phyloP scores from a whole-genome alignment of 2,113 vertebrate genomes.

The Percina caprodes region DNA sequence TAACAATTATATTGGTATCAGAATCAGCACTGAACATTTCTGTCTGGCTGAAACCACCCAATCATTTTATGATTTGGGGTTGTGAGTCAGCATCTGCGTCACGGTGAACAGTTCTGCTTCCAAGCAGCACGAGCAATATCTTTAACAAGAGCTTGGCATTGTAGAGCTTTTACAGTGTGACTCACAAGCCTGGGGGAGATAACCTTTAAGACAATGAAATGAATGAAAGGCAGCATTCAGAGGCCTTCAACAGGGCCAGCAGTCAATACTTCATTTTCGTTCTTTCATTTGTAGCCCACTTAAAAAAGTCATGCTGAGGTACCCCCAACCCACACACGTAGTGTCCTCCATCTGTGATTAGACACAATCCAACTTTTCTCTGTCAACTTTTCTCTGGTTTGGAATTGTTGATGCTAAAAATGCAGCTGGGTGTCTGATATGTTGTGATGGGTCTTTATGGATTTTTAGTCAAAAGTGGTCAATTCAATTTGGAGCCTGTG shows the following conservation, averaged over 20 bases:
- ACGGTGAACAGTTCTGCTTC: conserved; percentile 8
- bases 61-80: conserved; percentile 6
- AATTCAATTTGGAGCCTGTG: not conserved
- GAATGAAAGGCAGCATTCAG: conserved; percentile 36
- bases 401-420: not conserved
- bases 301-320: conserved; percentile 23
- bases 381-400: not conserved
- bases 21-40: not conserved
- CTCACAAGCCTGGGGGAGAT: conserved; percentile 46
- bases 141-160: conserved; percentile 28
- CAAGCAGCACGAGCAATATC: conserved; percentile 18
- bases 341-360: conserved; percentile 7
- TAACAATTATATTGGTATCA: not conserved
- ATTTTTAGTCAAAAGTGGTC: not conserved
- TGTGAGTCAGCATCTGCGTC: conserved; percentile 63
- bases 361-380: conserved; percentile 14
- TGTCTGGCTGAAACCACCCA: not conserved
- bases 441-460: not conserved
- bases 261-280: conserved; percentile 26
- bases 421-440: not conserved
- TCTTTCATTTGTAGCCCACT: conserved; percentile 31
- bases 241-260: conserved; percentile 10
- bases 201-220: conserved; percentile 53
- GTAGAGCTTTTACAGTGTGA: conserved; percentile 21
- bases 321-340: conserved; percentile 11